Percentiles rank a stretch among this genome's conserved stretches.
Conservation (phyloP, 2,113 vertebrate genomes). For the Prietella phreatophila region DNA sequence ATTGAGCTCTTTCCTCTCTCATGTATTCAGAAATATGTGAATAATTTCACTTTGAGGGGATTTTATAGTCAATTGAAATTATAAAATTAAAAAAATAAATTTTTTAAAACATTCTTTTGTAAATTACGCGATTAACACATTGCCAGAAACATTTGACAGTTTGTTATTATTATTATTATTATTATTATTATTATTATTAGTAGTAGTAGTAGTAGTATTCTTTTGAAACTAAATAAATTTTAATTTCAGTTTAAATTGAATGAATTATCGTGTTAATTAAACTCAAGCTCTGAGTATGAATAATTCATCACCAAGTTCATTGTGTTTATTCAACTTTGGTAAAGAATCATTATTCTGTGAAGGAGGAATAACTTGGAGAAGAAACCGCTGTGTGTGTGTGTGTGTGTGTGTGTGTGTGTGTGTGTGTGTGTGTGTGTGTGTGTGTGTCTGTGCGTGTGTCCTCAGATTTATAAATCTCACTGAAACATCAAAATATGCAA, state of each 20-base stretch:
- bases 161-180: not conserved
- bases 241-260: not conserved
- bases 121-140: no score
- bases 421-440: not conserved
- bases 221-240: not conserved
- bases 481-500: conserved; percentile 35
- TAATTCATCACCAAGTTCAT: conserved; percentile 33
- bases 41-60: not conserved
- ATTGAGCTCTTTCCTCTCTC: not conserved
- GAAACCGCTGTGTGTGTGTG: not conserved
- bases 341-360: conserved; percentile 36
- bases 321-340: not conserved
- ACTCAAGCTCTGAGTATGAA: conserved; percentile 7
- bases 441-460: not conserved
- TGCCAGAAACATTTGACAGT: not conserved
- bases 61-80: not conserved
- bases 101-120: no score
- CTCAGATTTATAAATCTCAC: conserved; percentile 17
- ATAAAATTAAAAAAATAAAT: no score
- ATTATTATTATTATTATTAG: not conserved
- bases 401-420: not conserved
- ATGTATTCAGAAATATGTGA: not conserved
- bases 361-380: conserved; percentile 16
- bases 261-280: conserved; percentile 1
- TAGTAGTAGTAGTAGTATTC: no score